phyloP scores from a whole-genome alignment of 1,140 invertebrate species.

The Scaptomyza pallida region DNA sequence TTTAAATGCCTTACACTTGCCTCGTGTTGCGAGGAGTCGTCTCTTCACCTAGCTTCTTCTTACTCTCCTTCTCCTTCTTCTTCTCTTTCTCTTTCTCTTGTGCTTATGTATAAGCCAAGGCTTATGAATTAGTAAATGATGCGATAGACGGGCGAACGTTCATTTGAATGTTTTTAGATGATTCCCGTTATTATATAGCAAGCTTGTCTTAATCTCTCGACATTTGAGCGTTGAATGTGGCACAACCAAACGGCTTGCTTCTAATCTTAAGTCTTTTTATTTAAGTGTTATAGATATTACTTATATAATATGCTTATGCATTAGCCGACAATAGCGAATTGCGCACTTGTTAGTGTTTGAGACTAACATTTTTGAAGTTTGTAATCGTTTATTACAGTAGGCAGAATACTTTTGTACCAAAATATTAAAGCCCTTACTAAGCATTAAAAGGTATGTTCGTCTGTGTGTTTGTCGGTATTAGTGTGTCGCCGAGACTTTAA shows the following conservation, averaged over 20 bases:
- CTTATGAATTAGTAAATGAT: constrained; percentile 60
- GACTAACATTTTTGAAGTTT: too few species aligned
- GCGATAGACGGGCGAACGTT: constrained; percentile 32
- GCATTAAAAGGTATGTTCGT: too few species aligned
- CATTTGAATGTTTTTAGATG: constrained; percentile 39
- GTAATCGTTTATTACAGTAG: too few species aligned
- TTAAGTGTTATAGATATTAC: constrained; percentile 4
- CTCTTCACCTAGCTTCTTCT: background rate
- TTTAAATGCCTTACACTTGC: constrained; percentile 44
- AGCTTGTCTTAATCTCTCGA: background rate
- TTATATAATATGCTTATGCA: background rate
- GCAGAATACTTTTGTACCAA: too few species aligned
- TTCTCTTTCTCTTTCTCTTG: constrained; percentile 1
- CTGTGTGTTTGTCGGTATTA: too few species aligned
- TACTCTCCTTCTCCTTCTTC: background rate
- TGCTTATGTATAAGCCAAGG: constrained; percentile 27
- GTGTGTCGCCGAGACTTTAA: too few species aligned
- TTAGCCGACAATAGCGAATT: too few species aligned
- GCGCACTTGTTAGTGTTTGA: too few species aligned
- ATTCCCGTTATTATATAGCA: constrained; percentile 36
- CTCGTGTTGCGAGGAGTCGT: background rate
- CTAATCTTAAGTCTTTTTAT: constrained; percentile 9
- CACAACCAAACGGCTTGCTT: constrained; percentile 8
- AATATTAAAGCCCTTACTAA: too few species aligned
- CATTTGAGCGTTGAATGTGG: constrained; percentile 13